Evolutionary conservation across 2,113 vertebrate species (phyloP).

Genomic region (Petrocephalus zakoni): DNA sequence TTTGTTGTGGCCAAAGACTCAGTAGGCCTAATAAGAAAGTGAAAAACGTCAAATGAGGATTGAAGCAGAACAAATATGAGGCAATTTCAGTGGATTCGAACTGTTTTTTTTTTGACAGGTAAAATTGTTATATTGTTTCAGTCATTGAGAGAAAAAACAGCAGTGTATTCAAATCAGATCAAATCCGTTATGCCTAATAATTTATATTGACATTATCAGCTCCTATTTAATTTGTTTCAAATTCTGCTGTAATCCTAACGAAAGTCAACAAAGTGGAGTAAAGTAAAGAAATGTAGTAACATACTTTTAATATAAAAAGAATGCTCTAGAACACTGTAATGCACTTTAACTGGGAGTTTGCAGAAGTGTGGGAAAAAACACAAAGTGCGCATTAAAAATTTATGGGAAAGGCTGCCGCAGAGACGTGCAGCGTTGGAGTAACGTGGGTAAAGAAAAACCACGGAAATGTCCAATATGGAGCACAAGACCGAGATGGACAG

Average conservation of each 20-base stretch:
- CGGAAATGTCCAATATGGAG: too few relatives aligned
- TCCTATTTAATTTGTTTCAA: neutral
- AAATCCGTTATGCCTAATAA: neutral
- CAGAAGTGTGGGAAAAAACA: constrained; percentile 22
- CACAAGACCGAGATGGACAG: neutral
- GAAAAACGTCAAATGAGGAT: neutral
- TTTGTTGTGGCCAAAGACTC: neutral
- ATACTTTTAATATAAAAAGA: neutral
- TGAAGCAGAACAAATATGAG: neutral
- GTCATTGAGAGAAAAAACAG: neutral
- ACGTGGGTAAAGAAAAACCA: constrained; percentile 24
- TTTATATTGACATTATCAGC: neutral
- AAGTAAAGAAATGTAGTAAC: neutral
- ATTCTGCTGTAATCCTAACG: neutral
- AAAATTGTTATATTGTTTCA: neutral
- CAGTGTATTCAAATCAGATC: neutral
- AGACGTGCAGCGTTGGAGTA: constrained; percentile 26
- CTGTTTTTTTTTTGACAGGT: neutral
- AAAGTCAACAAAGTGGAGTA: constrained; percentile 24
- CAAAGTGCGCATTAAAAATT: constrained; percentile 57
- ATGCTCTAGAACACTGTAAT: neutral
- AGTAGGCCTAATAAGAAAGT: neutral
- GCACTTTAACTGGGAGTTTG: constrained; percentile 18
- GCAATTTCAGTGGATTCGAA: neutral
- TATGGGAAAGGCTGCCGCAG: constrained; percentile 32